Conservation (phyloP, 2,888 invertebrate genomes). For the Lasioglossum malachurum region DNA sequence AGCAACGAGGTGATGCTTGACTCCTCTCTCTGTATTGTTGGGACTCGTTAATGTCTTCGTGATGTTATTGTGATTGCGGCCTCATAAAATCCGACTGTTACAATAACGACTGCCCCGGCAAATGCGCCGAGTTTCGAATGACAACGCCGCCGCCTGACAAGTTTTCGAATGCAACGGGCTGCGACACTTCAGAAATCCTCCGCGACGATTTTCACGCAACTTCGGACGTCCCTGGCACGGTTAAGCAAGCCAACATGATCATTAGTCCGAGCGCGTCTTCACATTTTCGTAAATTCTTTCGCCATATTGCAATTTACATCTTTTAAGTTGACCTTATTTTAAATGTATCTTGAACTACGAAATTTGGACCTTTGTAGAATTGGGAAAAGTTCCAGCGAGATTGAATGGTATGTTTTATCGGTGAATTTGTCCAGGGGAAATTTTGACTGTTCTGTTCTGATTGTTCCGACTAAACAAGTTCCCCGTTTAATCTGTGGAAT, state of each 20-base stretch:
- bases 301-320: too few species aligned
- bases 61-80: slow-evolving; percentile 36
- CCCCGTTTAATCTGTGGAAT: not conserved
- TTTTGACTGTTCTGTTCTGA: not conserved
- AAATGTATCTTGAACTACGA: too few species aligned
- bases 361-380: not conserved
- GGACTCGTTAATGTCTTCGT: slow-evolving; percentile 47
- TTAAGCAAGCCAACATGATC: not conserved
- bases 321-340: too few species aligned
- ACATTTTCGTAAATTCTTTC: not conserved
- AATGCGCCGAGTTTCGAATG: slow-evolving; percentile 19
- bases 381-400: not conserved
- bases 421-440: not conserved
- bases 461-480: not conserved
- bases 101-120: slow-evolving; percentile 33
- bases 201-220: not conserved
- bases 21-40: slow-evolving; percentile 36
- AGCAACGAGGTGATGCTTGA: slow-evolving; percentile 51
- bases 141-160: not conserved
- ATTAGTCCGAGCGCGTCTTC: not conserved
- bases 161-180: not conserved
- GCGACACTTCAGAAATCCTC: not conserved
- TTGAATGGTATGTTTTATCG: not conserved
- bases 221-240: not conserved
- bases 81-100: slow-evolving; percentile 32